A percentile compares a stretch with the other conserved stretches of the same genome.
These are phyloP conservation scores for Trypoxylon attenuatum DNA, from an alignment of 2,888 invertebrate genomes.

Conservation along the genomic window DNA sequence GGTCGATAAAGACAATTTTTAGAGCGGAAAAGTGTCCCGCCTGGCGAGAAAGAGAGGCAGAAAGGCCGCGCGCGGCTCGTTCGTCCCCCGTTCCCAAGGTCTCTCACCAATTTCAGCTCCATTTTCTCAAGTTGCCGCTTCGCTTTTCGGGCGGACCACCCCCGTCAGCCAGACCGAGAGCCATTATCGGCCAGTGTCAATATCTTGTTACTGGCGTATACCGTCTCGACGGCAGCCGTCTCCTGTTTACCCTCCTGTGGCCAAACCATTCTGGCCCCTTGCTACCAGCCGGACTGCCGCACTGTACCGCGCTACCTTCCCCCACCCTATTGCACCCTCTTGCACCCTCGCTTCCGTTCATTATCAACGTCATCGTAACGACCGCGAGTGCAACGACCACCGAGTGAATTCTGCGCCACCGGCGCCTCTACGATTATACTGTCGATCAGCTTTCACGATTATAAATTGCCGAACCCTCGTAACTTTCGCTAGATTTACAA, in stretches of 20 bases:
- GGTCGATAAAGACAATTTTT: slow-evolving; percentile 56
- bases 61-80: slow-evolving; percentile 40
- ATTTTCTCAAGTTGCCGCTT: slow-evolving; percentile 65
- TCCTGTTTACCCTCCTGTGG: slow-evolving; percentile 65
- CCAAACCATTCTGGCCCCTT: slow-evolving; percentile 45
- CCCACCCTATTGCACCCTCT: too few species aligned
- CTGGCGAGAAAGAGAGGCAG: slow-evolving; percentile 4
- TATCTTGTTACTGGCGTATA: slow-evolving; percentile 67
- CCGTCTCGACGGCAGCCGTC: slow-evolving; percentile 61
- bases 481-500: too few species aligned
- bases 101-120: slow-evolving; percentile 66
- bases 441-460: slow-evolving; percentile 10
- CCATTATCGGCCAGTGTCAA: slow-evolving; percentile 70
- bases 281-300: too few species aligned
- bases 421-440: slow-evolving; percentile 6
- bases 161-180: slow-evolving; percentile 59
- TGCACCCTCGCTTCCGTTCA: slow-evolving; percentile 30
- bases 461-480: too few species aligned
- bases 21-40: slow-evolving; percentile 59
- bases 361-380: slow-evolving; percentile 38
- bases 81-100: slow-evolving; percentile 47
- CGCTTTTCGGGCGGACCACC: slow-evolving; percentile 54
- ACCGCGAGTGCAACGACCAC: too few species aligned
- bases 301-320: too few species aligned
- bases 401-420: too few species aligned